Percentiles rank a stretch among this genome's conserved stretches.
Conservation (phyloP, 2,888 invertebrate species). For the Chrysolina americana region DNA sequence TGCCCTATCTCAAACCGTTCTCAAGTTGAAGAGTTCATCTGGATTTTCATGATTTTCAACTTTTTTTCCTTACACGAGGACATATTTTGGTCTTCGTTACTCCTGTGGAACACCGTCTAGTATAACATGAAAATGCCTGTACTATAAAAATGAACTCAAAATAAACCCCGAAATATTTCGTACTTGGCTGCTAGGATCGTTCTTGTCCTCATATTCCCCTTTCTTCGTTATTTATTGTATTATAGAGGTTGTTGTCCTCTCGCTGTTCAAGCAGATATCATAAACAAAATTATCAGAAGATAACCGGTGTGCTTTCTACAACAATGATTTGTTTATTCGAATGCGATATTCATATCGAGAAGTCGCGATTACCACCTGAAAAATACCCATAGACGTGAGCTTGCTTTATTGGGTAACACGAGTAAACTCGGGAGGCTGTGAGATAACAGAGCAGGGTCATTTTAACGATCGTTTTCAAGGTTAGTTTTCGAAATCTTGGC, state of each 20-base stretch:
- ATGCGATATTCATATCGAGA: conserved; percentile 15
- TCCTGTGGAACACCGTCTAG: no score
- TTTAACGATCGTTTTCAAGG: not conserved
- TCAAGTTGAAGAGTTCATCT: no score
- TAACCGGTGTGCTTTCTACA: conserved; percentile 18
- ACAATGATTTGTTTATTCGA: conserved; percentile 28
- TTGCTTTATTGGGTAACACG: not conserved
- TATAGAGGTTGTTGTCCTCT: conserved; percentile 13
- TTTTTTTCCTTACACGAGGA: no score
- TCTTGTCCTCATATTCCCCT: not conserved
- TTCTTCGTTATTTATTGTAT: not conserved
- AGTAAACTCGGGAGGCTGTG: not conserved
- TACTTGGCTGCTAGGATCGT: not conserved
- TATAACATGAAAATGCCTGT: no score
- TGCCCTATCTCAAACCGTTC: no score
- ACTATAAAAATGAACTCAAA: no score
- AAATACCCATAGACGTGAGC: conserved; percentile 5
- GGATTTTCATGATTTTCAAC: no score
- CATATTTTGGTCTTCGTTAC: no score
- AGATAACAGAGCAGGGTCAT: not conserved
- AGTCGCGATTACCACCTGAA: conserved; percentile 21
- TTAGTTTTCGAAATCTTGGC: not conserved
- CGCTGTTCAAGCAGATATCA: conserved; percentile 23
- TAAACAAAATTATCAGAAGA: conserved; percentile 42
- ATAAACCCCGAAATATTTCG: no score